Conservation (phyloP, 2,797 vertebrate genomes). For the Hybognathus amarus region DNA sequence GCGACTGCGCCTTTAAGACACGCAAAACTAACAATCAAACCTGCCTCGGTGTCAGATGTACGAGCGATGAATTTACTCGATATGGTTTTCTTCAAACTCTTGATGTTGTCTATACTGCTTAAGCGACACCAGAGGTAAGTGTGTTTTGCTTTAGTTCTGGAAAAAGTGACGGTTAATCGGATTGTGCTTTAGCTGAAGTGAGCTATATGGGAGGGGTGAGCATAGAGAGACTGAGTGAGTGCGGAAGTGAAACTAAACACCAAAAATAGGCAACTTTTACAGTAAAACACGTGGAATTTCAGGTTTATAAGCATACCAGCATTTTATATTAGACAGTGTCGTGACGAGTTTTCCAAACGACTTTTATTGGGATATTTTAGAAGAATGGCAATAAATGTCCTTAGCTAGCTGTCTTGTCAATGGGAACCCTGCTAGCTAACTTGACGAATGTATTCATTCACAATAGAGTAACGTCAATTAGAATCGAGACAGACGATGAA, state of each 20-base stretch:
- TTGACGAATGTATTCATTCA: not conserved
- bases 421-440: conserved; percentile 20
- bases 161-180: conserved; percentile 62
- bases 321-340: not conserved
- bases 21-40: conserved; percentile 62
- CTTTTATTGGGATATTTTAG: conserved; percentile 9
- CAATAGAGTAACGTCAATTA: not conserved
- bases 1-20: conserved; percentile 70
- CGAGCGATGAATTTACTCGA: conserved; percentile 64
- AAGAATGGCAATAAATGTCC: not conserved
- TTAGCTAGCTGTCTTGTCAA: conserved; percentile 28
- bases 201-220: conserved; percentile 46
- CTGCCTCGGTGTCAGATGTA: conserved; percentile 49
- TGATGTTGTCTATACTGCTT: conserved; percentile 71
- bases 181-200: conserved; percentile 39
- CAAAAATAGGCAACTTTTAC: conserved; percentile 25
- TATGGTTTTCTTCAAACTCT: conserved; percentile 70
- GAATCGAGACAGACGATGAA: not conserved
- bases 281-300: conserved; percentile 2
- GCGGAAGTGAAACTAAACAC: conserved; percentile 50
- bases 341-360: not conserved
- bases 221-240: conserved; percentile 11
- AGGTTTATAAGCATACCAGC: not conserved
- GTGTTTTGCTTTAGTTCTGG: conserved; percentile 36
- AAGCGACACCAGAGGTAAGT: conserved; percentile 72